Evolutionary conservation across 2,797 vertebrate species (phyloP).

Genomic region (Cyclura pinguis): DNA sequence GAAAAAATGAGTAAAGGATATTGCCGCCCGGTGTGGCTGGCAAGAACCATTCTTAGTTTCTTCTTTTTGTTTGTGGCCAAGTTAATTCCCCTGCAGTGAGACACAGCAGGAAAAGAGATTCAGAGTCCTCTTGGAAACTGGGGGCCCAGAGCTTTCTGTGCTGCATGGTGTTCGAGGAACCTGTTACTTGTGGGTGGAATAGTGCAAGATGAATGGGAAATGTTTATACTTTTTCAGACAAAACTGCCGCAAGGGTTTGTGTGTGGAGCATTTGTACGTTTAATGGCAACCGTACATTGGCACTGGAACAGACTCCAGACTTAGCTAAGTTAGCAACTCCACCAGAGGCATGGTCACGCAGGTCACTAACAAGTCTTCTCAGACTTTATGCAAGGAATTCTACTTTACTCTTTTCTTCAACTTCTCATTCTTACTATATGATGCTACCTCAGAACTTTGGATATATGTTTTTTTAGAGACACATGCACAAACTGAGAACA

Average conservation of each 20-base stretch:
- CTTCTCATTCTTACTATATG: background rate
- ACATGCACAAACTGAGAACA: background rate
- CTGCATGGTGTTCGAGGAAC: background rate
- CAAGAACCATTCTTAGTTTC: background rate
- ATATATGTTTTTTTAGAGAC: background rate
- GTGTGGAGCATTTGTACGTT: background rate
- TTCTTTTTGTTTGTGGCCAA: background rate
- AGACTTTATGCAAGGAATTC: background rate
- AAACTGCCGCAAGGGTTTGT: background rate
- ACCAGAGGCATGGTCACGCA: background rate
- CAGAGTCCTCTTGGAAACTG: background rate
- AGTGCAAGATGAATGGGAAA: conserved; percentile 1
- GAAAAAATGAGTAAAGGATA: background rate
- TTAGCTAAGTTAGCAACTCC: background rate
- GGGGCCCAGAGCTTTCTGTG: background rate
- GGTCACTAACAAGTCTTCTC: background rate
- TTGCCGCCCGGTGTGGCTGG: background rate
- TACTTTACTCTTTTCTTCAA: conserved; percentile 1
- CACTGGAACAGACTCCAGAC: background rate
- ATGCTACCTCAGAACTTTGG: background rate
- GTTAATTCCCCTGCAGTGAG: background rate
- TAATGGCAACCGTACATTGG: background rate
- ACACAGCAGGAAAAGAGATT: background rate
- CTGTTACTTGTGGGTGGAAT: background rate
- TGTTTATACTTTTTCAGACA: background rate